Percentiles rank a stretch among this genome's conserved stretches.
phyloP scores from a whole-genome alignment of 2,797 vertebrate genomes.

The Myotis vivesi region DNA sequence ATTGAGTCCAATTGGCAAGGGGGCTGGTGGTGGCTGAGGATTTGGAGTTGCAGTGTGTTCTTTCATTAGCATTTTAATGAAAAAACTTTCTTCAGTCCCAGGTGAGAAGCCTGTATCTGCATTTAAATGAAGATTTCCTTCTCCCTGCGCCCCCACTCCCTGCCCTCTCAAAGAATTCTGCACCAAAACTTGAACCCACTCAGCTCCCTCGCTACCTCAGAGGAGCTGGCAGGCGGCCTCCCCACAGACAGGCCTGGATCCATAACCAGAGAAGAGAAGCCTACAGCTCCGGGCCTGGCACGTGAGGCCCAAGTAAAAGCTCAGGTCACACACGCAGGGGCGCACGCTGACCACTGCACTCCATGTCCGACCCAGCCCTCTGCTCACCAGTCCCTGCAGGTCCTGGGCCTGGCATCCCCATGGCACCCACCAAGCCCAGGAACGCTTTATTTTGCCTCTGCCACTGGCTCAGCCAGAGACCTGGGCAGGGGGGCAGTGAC shows the following conservation, averaged over 20 bases:
- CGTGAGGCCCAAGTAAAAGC: fast-evolving
- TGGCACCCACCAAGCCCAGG: background rate
- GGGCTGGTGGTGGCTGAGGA: conserved; percentile 59
- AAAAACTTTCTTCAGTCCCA: conserved; percentile 87
- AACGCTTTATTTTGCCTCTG: background rate
- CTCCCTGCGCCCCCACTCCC: conserved; percentile 16
- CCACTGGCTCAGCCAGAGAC: background rate
- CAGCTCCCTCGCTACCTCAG: conserved; percentile 35
- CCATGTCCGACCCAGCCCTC: fast-evolving
- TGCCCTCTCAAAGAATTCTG: conserved; percentile 77
- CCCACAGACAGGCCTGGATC: background rate
- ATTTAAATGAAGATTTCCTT: conserved; percentile 86
- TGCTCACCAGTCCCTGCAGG: background rate
- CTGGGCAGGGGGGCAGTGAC: fast-evolving
- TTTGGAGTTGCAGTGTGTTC: conserved; percentile 84
- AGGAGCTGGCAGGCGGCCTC: conserved; percentile 63
- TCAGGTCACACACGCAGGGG: background rate
- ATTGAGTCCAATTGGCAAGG: conserved; percentile 42
- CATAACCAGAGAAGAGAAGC: background rate
- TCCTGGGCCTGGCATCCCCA: background rate
- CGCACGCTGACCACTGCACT: background rate
- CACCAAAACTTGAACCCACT: conserved; percentile 70
- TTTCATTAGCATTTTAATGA: conserved; percentile 91
- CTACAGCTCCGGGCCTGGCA: background rate
- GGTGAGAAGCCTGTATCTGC: conserved; percentile 86